Evolutionary conservation across 2,113 vertebrate species (phyloP).

Genomic region (Erythrocercus mccallii): DNA sequence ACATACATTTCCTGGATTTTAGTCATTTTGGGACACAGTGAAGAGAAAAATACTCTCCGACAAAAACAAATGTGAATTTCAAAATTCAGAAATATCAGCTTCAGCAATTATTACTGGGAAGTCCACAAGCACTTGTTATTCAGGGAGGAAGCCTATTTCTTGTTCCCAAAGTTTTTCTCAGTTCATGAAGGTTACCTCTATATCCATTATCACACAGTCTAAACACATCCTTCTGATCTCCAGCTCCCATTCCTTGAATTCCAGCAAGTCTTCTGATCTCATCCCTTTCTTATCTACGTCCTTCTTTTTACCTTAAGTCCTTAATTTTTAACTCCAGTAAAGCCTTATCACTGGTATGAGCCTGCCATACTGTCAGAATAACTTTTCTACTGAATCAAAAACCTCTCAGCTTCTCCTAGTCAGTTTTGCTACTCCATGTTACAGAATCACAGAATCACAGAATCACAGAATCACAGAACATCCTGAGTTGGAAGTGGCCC

Average conservation of each 20-base stretch:
- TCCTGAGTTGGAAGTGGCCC: not conserved
- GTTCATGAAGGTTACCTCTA: not conserved
- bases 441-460: not conserved
- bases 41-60: slow-evolving; percentile 36
- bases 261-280: not conserved
- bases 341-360: not conserved
- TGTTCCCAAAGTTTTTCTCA: not conserved
- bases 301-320: not conserved
- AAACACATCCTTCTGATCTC: not conserved
- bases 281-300: not conserved
- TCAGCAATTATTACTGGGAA: slow-evolving; percentile 42
- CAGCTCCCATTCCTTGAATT: not conserved
- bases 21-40: slow-evolving; percentile 54
- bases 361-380: not conserved
- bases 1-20: not conserved
- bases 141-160: not conserved
- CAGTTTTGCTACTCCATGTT: not conserved
- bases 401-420: not conserved
- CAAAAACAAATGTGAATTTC: slow-evolving; percentile 67
- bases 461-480: not conserved
- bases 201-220: not conserved
- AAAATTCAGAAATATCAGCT: slow-evolving; percentile 65
- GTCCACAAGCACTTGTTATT: slow-evolving; percentile 36
- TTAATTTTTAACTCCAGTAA: not conserved
- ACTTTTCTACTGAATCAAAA: not conserved